phyloP scores from a whole-genome alignment of 1,140 invertebrate genomes.

The Leptopilina clavipes region DNA sequence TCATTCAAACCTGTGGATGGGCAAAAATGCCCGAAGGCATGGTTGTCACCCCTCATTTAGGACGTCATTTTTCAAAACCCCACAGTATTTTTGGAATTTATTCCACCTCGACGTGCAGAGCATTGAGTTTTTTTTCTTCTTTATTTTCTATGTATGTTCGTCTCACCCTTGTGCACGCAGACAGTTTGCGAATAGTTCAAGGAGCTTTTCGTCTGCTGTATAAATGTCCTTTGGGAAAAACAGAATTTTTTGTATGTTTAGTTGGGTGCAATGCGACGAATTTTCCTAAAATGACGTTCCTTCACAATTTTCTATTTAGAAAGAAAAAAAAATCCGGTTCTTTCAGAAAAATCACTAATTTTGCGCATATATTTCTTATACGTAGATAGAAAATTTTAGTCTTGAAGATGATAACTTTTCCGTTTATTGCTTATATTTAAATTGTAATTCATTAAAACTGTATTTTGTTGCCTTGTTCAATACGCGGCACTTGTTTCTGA shows the following conservation, averaged over 20 bases:
- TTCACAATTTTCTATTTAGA: neutral
- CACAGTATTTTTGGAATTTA: conserved; percentile 53
- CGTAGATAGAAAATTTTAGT: too few relatives aligned
- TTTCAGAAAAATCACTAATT: too few relatives aligned
- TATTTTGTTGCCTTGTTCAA: conserved; percentile 15
- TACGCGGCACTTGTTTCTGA: conserved; percentile 5
- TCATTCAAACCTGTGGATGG: conserved; percentile 35
- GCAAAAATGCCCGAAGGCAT: conserved; percentile 47
- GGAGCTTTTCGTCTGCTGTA: neutral
- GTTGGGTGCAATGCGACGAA: conserved; percentile 21
- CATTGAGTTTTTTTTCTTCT: conserved; percentile 18
- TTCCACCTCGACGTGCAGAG: conserved; percentile 44
- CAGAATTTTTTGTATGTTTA: conserved; percentile 10
- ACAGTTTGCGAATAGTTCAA: conserved; percentile 20
- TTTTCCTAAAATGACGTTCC: neutral
- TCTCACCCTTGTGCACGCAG: neutral
- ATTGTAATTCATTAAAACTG: conserved; percentile 12
- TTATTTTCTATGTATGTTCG: neutral
- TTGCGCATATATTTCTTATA: too few relatives aligned
- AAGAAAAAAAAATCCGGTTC: too few relatives aligned
- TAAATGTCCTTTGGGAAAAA: conserved; percentile 12
- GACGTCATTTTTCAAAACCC: conserved; percentile 61
- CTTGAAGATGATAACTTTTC: neutral
- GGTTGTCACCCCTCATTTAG: conserved; percentile 59
- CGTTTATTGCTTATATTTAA: neutral